Evolutionary conservation across 2,888 invertebrate species (phyloP), one percentile per base, ranked within the genome.

Genomic region (Epinotia ramella): DNA sequence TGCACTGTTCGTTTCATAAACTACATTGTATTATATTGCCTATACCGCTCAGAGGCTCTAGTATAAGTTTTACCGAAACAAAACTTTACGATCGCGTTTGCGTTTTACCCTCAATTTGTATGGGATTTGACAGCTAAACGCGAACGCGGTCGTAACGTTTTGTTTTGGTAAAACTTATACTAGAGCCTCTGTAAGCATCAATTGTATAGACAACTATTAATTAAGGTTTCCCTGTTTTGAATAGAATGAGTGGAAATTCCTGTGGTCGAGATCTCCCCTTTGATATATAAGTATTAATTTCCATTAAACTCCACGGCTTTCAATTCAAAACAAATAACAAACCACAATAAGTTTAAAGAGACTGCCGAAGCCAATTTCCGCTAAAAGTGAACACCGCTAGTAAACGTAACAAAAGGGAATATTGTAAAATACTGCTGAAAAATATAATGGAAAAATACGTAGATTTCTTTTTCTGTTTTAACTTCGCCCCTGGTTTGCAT

Each of bases 361-460:
- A 12, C 13, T n/a, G 24, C 60, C 12, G 28, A 60, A 60, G 60
- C 60, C 28, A 60, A 28, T 60, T 60, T 28, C 60, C 60, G 28
- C 33, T 60, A 28, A 60, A 28, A 28, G 6, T 60, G 60, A 24
- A 28, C 60, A 60, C 59, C 24, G 28, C n/a, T 56, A 56, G 60
- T 60, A 60, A 28, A 16, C 28, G 28, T 16, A 28, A 60, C 60
- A 60, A 12, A 24, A 24, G 13, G 28, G 13, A 40, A 28, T 5
- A 60, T 28, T 24, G 28, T 60, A 20, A 6, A 60, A 60, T 12
- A 24, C 60, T 11, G 60, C 7, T 28, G 7, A 13, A 16, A 49
- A 16, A 28, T 60, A 28, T 20, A 28, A 28, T 60, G 60, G 60
- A 28, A 60, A 33, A 28, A 60, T 60, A 60, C 60, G 13, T 60